These are phyloP conservation scores for Dendrocincla tyrannina DNA, from an alignment of 2,797 vertebrate species.

Conservation along the genomic window DNA sequence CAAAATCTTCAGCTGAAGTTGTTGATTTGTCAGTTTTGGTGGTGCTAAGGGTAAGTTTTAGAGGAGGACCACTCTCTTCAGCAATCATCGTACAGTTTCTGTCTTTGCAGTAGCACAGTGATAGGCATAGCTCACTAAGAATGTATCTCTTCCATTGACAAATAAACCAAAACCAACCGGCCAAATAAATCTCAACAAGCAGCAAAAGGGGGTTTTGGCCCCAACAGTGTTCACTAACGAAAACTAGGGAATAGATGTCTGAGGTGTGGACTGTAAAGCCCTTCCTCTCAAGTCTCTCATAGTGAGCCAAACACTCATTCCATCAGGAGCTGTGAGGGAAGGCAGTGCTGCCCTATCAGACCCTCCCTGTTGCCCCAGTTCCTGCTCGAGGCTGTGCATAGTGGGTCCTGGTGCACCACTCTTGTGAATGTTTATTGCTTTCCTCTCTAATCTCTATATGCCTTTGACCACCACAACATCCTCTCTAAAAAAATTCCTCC, in stretches of 20 bases:
- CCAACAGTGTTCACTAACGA: not conserved
- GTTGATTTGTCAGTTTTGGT: not conserved
- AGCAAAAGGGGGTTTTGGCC: not conserved
- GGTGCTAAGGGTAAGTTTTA: not conserved
- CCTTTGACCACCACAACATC: not conserved
- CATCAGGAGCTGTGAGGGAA: not conserved
- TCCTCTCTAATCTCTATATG: not conserved
- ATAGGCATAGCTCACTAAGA: not conserved
- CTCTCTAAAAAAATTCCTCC: not conserved
- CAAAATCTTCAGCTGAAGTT: not conserved
- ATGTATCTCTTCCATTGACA: not conserved
- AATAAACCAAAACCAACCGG: not conserved
- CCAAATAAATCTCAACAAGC: not conserved
- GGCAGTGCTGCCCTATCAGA: not conserved
- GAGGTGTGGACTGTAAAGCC: not conserved
- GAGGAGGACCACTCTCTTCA: not conserved
- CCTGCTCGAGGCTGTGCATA: not conserved
- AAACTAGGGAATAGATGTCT: not conserved
- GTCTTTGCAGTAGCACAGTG: not conserved
- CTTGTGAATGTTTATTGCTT: not conserved
- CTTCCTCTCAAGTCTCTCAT: not conserved
- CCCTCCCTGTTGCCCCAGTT: not conserved
- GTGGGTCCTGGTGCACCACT: not conserved
- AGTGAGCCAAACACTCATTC: not conserved
- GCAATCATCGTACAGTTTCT: not conserved